phyloP scores from a whole-genome alignment of 2,888 invertebrate species.

The Mesochorus sp. region DNA sequence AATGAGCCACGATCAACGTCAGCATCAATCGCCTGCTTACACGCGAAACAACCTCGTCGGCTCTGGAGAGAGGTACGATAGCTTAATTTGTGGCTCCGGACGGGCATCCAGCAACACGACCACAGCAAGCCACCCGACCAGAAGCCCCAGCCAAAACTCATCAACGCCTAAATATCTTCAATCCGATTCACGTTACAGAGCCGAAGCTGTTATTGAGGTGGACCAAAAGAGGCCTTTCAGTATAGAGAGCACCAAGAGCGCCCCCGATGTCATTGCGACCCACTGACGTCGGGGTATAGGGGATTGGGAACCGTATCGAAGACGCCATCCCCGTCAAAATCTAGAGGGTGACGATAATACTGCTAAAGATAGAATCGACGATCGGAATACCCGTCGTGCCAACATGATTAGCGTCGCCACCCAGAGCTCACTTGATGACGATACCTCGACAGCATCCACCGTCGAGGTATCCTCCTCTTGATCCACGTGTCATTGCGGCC shows the following conservation, averaged over 20 bases:
- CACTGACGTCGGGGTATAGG: constrained; percentile 86
- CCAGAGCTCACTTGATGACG: constrained; percentile 78
- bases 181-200: constrained; percentile 82
- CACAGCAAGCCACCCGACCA: constrained; percentile 65
- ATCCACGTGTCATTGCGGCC: constrained; percentile 70
- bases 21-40: constrained; percentile 45
- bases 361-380: constrained; percentile 43
- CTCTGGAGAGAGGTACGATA: constrained; percentile 77
- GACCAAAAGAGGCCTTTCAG: constrained; percentile 87
- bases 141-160: constrained; percentile 70
- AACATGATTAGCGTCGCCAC: constrained; percentile 73
- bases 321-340: constrained; percentile 83
- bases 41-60: constrained; percentile 67
- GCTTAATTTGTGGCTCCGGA: constrained; percentile 73
- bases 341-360: constrained; percentile 28
- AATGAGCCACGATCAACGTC: constrained; percentile 1
- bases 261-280: constrained; percentile 94
- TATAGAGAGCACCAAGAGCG: constrained; percentile 93
- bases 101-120: constrained; percentile 64
- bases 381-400: constrained; percentile 4
- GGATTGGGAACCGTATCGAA: constrained; percentile 85
- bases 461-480: constrained; percentile 74
- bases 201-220: constrained; percentile 86
- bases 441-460: constrained; percentile 71
- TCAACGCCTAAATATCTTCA: constrained; percentile 64